phyloP scores from a whole-genome alignment of 2,113 vertebrate species.

The Centrocercus urophasianus region DNA sequence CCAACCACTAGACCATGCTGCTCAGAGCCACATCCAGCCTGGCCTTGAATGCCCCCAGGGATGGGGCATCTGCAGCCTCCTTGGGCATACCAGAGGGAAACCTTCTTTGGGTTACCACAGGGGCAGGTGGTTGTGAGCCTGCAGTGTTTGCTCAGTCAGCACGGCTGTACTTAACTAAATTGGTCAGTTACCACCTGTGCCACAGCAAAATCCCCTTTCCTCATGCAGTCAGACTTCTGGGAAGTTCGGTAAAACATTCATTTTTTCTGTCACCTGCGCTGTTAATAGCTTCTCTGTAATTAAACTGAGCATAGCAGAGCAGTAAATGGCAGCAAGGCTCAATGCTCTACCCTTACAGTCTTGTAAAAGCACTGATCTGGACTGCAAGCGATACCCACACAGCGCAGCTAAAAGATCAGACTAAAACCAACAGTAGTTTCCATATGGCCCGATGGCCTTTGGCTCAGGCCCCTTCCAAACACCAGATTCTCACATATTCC shows the following conservation, averaged over 20 bases:
- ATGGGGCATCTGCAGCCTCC: too few relatives aligned
- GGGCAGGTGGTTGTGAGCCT: accelerated
- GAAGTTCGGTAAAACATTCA: not conserved
- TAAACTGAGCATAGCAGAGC: conserved; percentile 37
- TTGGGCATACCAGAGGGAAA: too few relatives aligned
- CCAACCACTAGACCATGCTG: too few relatives aligned
- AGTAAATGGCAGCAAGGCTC: conserved; percentile 8
- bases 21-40: too few relatives aligned
- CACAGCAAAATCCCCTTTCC: not conserved
- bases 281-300: conserved; percentile 27
- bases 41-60: too few relatives aligned
- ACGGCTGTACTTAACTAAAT: not conserved
- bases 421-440: conserved; percentile 45
- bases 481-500: not conserved
- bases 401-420: conserved; percentile 25
- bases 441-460: conserved; percentile 8
- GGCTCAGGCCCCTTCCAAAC: conserved; percentile 48
- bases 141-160: not conserved
- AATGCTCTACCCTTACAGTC: not conserved
- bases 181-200: accelerated
- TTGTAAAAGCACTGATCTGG: not conserved
- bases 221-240: not conserved
- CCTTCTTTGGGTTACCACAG: not conserved
- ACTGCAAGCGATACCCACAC: not conserved
- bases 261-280: conserved; percentile 19